Evolutionary conservation across 2,888 invertebrate genomes (phyloP), one percentile per base, ranked within the genome.

Genomic region (Nineta flava): DNA sequence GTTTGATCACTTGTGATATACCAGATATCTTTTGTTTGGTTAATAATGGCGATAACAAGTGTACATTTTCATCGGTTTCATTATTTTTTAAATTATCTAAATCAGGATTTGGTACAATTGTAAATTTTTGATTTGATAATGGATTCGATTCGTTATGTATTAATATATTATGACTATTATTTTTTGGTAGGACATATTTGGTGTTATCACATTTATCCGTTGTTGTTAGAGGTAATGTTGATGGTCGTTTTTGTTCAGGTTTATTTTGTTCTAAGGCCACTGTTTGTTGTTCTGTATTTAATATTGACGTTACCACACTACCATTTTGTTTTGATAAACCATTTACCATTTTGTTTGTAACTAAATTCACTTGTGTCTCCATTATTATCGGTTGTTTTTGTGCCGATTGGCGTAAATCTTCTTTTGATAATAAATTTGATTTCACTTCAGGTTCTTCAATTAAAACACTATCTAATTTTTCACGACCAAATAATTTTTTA

Each of bases 311-410:
- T 56, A 62, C 77, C 58, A 67, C 75, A 35, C 52, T 75, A 26
- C 26, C 26, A 58, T 63, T 63, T 47, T 61, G 73, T 64, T 57
- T 74, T 68, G 57, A 61, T 50, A 51, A 53, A 42, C 60, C 56
- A 50, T 67, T 72, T 0, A 74, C 71, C 54, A 72, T 64, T 57
- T 73, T 75, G 5, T 65, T 63, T 16, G 65, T 62, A 57, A 73
- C 67, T 9, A 78, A 59, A 58, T 74, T 75, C 1, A 79, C 76
- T 61, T 76, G 74, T 0, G 75, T 76, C 13, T 76, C 75, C 52
- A 70, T 59, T 9, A 57, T 55, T 6, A 55, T 49, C 16, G 51
- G 49, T 21, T 53, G 50, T 10, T 49, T 47, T 10, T 54, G 56
- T 5, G 53, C 54, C 65, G 68, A 3, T 59, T 56, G 43, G 59